These are phyloP conservation scores for Upupa epops DNA, from an alignment of 2,113 vertebrate species.

Conservation along the genomic window DNA sequence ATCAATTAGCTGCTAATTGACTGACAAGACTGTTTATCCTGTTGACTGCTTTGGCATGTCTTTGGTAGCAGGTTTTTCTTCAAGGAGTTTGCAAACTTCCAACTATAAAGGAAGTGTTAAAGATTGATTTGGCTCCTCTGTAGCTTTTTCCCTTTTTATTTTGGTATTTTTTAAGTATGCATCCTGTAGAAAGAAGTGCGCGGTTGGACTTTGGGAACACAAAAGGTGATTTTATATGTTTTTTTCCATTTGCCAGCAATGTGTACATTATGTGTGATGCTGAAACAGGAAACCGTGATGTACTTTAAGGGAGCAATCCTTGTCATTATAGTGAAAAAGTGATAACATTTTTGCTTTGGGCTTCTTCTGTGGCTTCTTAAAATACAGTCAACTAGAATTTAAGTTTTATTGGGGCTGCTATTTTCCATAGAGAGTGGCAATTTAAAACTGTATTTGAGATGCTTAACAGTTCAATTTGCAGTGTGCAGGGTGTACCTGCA, in stretches of 20 bases:
- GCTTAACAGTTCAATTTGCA: neutral
- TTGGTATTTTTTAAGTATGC: neutral
- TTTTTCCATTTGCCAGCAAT: constrained; percentile 16
- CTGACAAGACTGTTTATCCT: neutral
- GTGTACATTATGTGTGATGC: constrained; percentile 2
- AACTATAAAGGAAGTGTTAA: constrained; percentile 55
- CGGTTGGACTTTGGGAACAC: neutral
- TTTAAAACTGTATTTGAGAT: constrained; percentile 23
- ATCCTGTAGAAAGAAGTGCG: constrained; percentile 71
- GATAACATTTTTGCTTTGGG: neutral
- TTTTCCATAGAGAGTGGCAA: neutral
- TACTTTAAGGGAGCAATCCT: neutral
- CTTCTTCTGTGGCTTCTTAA: neutral
- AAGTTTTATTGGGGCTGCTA: neutral
- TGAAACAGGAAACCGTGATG: constrained; percentile 2
- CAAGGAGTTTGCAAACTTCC: constrained; percentile 38
- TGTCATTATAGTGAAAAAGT: constrained; percentile 13
- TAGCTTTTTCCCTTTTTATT: neutral
- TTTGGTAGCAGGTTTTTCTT: constrained; percentile 8
- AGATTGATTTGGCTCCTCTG: constrained; percentile 48
- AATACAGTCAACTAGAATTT: constrained; percentile 1
- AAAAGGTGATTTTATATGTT: constrained; percentile 25
- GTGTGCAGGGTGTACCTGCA: neutral
- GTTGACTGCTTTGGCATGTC: neutral
- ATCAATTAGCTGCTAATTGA: constrained; percentile 29